A percentile compares a stretch with the other conserved stretches of the same genome.
phyloP scores from a whole-genome alignment of 2,113 vertebrate genomes.

The Brachypodius melanocephalos region DNA sequence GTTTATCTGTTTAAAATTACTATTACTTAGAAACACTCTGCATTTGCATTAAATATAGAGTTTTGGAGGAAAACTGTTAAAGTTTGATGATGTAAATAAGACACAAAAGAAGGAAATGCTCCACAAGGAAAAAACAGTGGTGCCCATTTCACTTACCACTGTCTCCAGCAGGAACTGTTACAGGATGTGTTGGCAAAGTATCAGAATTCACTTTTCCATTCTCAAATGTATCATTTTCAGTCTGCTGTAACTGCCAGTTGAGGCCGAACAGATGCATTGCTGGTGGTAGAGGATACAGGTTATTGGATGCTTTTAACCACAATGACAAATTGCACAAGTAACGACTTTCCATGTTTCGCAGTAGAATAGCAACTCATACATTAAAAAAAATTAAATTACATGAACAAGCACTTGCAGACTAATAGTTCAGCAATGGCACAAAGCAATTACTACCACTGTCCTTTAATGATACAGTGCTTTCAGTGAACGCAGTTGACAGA shows the following conservation, averaged over 20 bases:
- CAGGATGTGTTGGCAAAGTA: constrained; percentile 84
- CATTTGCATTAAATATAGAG: neutral
- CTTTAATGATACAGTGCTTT: constrained; percentile 20
- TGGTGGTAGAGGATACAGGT: constrained; percentile 71
- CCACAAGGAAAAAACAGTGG: neutral
- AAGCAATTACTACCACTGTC: constrained; percentile 27
- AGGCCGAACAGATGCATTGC: constrained; percentile 98
- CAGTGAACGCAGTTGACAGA: neutral
- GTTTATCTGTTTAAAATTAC: neutral
- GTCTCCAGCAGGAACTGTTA: constrained; percentile 85
- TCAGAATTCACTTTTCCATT: constrained; percentile 89
- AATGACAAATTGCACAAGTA: neutral
- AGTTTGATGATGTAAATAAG: neutral
- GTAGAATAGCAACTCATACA: neutral
- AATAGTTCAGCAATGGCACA: neutral
- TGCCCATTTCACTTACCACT: constrained; percentile 78
- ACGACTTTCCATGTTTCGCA: neutral
- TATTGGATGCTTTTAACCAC: constrained; percentile 29
- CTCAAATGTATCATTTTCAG: constrained; percentile 92
- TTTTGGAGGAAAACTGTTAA: neutral
- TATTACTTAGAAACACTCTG: neutral
- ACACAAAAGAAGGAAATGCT: neutral
- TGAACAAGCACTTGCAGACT: constrained; percentile 3
- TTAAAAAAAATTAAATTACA: constrained; percentile 50
- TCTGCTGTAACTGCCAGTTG: constrained; percentile 96